Base-by-base conservation (phyloP, 2,113 vertebrate species). In the Tachycineta bicolor region DNA sequence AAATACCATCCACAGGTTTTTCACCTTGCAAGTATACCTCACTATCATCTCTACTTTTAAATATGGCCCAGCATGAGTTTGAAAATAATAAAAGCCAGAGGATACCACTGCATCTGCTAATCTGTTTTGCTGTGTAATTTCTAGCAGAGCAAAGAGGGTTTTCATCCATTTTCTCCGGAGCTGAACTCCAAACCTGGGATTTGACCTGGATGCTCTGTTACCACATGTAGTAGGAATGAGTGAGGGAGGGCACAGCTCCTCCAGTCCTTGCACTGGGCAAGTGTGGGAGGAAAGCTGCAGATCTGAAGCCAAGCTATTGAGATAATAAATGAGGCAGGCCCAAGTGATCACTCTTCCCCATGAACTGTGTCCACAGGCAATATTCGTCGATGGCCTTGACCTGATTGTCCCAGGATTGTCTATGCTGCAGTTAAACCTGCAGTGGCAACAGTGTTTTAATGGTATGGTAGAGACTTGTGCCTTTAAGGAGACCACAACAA, bases 201-300 rank as follows among this genome's bases (percentile, higher is more conserved):
- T 63, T 58, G 29, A n/a, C 18, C 33, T 22, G 15, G 14, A 4
- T 52, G 11, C 17, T 7, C 21, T 15, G 10, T 14, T 41, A 10
- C 37, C 9, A 0, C 0, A 0, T 24, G 10, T n/a, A 23, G 31
- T 1, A 14, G 71, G 58, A 77, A 53, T 52, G 47, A 50, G 16
- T 2, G 29, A 41, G 63, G 49, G 26, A 23, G 46, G 59, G 17
- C 25, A 18, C 15, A 47, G 41, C 4, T 4, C n/a, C 16, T 1
- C 1, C 14, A 52, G 58, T 23, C 24, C n/a, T 39, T 68, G 25
- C 24, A 1, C 19, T 23, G 9, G n/a, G 25, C 49, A 31, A 26
- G 22, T 0, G 1, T 55, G 25, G 39, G 39, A 79, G 65, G 43
- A 68, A 43, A n/a, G 44, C 15, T 69, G 49, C 25, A 68, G 53